Base-by-base conservation (phyloP, 2,888 invertebrate genomes). In the Harpagoxenus sublaevis region DNA sequence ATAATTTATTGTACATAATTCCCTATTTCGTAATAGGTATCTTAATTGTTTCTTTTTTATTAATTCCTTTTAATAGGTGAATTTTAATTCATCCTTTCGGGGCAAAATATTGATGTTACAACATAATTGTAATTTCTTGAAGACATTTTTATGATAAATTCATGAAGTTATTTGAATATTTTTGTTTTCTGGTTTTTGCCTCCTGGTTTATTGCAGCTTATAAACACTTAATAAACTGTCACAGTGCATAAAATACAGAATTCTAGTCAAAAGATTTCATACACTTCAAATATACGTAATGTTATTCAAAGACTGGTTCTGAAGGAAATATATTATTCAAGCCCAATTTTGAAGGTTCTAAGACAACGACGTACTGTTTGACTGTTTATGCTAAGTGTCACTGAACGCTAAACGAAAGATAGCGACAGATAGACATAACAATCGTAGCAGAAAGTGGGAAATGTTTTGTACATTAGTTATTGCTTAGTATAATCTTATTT, bases 241-340 rank as follows among this genome's bases (percentile, higher is more conserved):
- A 18, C 18, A 48, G 18, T 51, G 60, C 48, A 31, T 18, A 66
- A 66, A 6, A 82, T 35, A 39, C 9, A 42, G 48, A 88, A 84
- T 62, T 89, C 89, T 89, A 89, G 88, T 88, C 88, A 83, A 77
- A 82, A 84, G 39, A 57, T 39, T 71, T 48, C 12, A 35, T 18
- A 31, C 5, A 53, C 42, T 77, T 53, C 9, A 71, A 31, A 39
- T 10, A 48, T 60, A 55, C 4, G 8, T 35, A 79, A 57, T 55
- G 28, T 68, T 55, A 55, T n/a, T 55, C 6, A 2, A 60, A 79
- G 23, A 71, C 35, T 68, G 53, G 9, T 75, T 75, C 51, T 39
- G 2, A 15, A 71, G 18, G 35, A 48, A 45, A 2, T 42, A 23
- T 23, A n/a, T 10, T 48, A 75, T 48, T 51, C 4, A 1, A 42